Conservation (phyloP, 2,113 vertebrate genomes). For the Pedetes capensis region DNA sequence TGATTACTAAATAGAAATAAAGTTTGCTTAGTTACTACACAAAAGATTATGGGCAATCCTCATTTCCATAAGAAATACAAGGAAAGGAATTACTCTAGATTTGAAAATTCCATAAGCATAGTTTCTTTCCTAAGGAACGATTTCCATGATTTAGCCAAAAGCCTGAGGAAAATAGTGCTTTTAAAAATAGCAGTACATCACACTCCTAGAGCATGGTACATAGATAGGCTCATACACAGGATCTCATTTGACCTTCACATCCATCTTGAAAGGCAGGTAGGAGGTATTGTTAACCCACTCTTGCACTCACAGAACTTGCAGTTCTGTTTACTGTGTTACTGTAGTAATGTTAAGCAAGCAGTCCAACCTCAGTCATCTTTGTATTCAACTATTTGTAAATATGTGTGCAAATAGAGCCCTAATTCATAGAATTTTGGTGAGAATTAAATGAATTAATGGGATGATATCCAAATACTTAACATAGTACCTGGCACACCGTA, state of each 20-base stretch:
- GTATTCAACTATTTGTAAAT: not conserved
- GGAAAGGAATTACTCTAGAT: not conserved
- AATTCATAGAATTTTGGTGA: not conserved
- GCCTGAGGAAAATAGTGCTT: not conserved
- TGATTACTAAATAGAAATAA: not conserved
- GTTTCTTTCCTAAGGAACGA: not conserved
- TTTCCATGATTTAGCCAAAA: not conserved
- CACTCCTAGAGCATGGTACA: not conserved
- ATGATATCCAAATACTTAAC: not conserved
- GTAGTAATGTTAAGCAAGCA: not conserved
- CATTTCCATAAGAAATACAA: constrained; percentile 2
- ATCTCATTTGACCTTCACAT: not conserved
- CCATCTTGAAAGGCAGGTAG: not conserved
- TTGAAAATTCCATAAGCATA: constrained; percentile 10
- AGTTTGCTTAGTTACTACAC: not conserved
- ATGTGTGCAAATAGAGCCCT: not conserved
- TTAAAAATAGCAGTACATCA: not conserved
- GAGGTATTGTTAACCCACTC: not conserved
- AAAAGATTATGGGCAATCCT: not conserved
- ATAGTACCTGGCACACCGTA: not conserved
- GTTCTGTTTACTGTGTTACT: not conserved
- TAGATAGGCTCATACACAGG: not conserved
- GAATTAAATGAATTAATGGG: not conserved
- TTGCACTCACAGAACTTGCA: not conserved
- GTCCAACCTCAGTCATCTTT: not conserved